Evolutionary conservation across 2,113 vertebrate genomes (phyloP).

Genomic region (Rhinogobius similis): DNA sequence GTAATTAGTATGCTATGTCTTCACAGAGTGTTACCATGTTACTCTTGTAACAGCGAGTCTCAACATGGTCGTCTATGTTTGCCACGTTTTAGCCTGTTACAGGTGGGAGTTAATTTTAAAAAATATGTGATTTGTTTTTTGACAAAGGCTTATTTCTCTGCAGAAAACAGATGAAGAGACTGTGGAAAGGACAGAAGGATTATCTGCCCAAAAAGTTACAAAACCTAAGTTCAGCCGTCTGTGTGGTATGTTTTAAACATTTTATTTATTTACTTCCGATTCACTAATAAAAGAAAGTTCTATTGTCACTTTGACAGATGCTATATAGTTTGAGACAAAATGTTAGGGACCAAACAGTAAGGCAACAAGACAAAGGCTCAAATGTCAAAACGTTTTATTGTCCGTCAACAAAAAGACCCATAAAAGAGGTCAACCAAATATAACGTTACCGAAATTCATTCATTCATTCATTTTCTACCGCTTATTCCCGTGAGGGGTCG

Average conservation of each 20-base stretch:
- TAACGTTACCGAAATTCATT: too few species aligned
- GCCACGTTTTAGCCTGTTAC: conserved; percentile 87
- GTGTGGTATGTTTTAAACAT: conserved; percentile 80
- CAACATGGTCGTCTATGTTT: conserved; percentile 81
- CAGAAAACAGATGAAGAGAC: conserved; percentile 87
- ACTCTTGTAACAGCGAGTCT: conserved; percentile 80
- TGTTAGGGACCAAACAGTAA: too few species aligned
- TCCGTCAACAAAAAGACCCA: too few species aligned
- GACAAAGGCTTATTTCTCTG: not conserved
- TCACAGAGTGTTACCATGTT: conserved; percentile 80
- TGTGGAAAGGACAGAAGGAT: conserved; percentile 83
- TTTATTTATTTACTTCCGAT: not conserved
- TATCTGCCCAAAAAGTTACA: conserved; percentile 83
- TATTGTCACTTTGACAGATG: not conserved
- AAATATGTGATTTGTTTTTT: not conserved
- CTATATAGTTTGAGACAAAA: too few species aligned
- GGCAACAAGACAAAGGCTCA: too few species aligned
- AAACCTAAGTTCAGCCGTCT: conserved; percentile 73
- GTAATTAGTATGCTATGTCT: conserved; percentile 1
- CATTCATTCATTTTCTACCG: too few species aligned
- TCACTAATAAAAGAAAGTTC: not conserved
- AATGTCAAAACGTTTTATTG: too few species aligned
- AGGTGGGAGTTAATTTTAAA: conserved; percentile 70
- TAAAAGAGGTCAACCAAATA: too few species aligned
- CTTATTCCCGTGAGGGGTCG: too few species aligned